Percentiles rank a stretch among this genome's conserved stretches.
Evolutionary conservation across 2,797 vertebrate genomes (phyloP).

Genomic region (Lemur catta): DNA sequence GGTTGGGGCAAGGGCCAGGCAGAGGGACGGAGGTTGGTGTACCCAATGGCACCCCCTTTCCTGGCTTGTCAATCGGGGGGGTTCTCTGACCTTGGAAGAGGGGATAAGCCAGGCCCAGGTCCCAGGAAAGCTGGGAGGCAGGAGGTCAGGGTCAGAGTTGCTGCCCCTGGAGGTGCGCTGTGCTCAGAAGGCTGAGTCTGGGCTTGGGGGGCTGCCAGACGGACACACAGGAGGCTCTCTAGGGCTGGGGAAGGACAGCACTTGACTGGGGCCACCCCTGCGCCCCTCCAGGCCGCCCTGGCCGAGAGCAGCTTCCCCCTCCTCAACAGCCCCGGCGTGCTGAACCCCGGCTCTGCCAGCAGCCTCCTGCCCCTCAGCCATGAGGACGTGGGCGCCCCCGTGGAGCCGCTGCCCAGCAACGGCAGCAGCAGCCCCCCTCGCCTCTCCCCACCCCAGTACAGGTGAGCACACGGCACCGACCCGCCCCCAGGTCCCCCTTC

Average conservation of each 20-base stretch:
- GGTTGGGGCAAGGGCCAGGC: neutral
- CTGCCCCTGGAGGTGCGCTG: neutral
- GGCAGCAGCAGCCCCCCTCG: slow-evolving; percentile 97
- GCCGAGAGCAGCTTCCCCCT: slow-evolving; percentile 97
- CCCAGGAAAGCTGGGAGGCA: neutral
- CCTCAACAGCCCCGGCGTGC: slow-evolving; percentile 93
- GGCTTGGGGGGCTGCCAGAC: neutral
- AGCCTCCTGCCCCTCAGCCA: slow-evolving; percentile 96
- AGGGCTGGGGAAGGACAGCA: neutral
- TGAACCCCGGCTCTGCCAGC: slow-evolving; percentile 92
- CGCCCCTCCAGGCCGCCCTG: slow-evolving; percentile 89
- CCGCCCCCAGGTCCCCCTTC: rapidly evolving
- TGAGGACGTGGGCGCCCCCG: slow-evolving; percentile 96
- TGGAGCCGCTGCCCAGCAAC: slow-evolving; percentile 98
- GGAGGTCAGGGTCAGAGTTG: neutral
- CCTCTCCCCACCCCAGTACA: slow-evolving; percentile 97
- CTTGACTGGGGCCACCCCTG: neutral
- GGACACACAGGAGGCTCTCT: neutral
- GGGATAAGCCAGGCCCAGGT: neutral
- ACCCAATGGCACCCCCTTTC: rapidly evolving
- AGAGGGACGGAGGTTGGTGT: neutral
- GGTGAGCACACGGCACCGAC: slow-evolving; percentile 82
- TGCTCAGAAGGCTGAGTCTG: neutral
- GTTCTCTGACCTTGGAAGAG: neutral
- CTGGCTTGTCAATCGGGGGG: neutral